Evolutionary conservation across 2,797 vertebrate genomes (phyloP).

Genomic region (Chelon auratus): DNA sequence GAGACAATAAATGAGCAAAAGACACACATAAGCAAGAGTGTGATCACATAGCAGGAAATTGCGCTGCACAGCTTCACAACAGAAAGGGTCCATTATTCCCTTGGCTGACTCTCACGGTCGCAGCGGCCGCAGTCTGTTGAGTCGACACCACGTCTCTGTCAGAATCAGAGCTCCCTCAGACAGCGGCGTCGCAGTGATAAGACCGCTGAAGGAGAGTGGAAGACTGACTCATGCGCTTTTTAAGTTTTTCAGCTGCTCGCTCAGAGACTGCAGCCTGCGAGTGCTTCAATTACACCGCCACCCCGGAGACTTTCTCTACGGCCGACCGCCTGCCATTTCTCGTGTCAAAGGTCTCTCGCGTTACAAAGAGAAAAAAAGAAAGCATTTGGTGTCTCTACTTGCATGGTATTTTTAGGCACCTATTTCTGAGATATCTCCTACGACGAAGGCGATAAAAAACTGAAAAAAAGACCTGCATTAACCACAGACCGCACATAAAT

Average conservation of each 20-base stretch:
- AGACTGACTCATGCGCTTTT: slow-evolving; percentile 7
- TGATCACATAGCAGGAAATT: background rate
- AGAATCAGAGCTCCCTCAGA: slow-evolving; percentile 28
- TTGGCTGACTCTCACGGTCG: slow-evolving; percentile 12
- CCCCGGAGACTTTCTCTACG: background rate
- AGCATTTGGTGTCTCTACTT: background rate
- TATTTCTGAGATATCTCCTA: background rate
- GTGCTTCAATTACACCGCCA: slow-evolving; percentile 10
- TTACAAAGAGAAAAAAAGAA: background rate
- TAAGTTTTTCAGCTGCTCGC: slow-evolving; percentile 33
- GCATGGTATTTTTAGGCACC: background rate
- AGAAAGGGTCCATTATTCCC: slow-evolving; percentile 2
- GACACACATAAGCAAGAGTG: background rate
- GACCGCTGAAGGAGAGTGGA: background rate
- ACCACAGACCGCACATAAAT: too few relatives aligned
- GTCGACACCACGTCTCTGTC: slow-evolving; percentile 22
- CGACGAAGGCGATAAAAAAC: too few relatives aligned
- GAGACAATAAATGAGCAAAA: background rate
- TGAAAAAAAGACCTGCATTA: too few relatives aligned
- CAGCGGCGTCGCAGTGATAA: slow-evolving; percentile 20
- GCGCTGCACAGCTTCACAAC: background rate
- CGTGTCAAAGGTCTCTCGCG: background rate
- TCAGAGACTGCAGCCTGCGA: slow-evolving; percentile 26
- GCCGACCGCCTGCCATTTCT: background rate
- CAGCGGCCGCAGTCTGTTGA: slow-evolving; percentile 12